Conservation (phyloP, 2,888 invertebrate genomes). For the Athripsodes cinereus region DNA sequence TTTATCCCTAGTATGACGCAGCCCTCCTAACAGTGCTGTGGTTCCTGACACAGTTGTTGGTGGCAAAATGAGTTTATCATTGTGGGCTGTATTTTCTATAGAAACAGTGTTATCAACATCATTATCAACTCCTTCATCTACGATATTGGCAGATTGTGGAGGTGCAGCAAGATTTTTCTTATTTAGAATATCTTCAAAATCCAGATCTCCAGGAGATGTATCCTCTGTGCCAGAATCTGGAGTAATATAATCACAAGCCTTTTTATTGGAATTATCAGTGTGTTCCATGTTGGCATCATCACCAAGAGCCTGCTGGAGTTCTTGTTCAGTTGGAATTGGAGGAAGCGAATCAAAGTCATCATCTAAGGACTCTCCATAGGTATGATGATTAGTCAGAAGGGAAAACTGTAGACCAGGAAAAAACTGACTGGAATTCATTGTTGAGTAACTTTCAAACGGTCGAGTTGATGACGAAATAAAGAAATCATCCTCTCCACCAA, state of each 20-base stretch:
- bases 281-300: slow-evolving; percentile 14
- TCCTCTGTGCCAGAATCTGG: slow-evolving; percentile 60
- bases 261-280: slow-evolving; percentile 30
- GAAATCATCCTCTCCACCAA: slow-evolving; percentile 57
- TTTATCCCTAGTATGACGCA: slow-evolving; percentile 65
- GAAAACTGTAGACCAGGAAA: slow-evolving; percentile 56
- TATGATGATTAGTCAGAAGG: slow-evolving; percentile 30
- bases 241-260: slow-evolving; percentile 48
- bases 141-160: not conserved
- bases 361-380: slow-evolving; percentile 27
- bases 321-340: slow-evolving; percentile 20
- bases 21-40: slow-evolving; percentile 52
- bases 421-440: slow-evolving; percentile 58
- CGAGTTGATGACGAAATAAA: slow-evolving; percentile 67
- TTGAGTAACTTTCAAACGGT: slow-evolving; percentile 60
- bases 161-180: slow-evolving; percentile 4
- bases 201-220: slow-evolving; percentile 46
- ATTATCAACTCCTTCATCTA: slow-evolving; percentile 4
- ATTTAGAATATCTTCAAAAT: slow-evolving; percentile 28
- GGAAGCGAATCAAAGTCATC: slow-evolving; percentile 21
- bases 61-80: slow-evolving; percentile 29
- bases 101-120: not conserved
- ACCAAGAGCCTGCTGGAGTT: slow-evolving; percentile 6
- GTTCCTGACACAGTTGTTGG: slow-evolving; percentile 38
- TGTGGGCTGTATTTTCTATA: slow-evolving; percentile 4